Percentiles rank a stretch among this genome's conserved stretches.
Conservation (phyloP, 2,113 vertebrate species). For the Typhlomys cinereus region DNA sequence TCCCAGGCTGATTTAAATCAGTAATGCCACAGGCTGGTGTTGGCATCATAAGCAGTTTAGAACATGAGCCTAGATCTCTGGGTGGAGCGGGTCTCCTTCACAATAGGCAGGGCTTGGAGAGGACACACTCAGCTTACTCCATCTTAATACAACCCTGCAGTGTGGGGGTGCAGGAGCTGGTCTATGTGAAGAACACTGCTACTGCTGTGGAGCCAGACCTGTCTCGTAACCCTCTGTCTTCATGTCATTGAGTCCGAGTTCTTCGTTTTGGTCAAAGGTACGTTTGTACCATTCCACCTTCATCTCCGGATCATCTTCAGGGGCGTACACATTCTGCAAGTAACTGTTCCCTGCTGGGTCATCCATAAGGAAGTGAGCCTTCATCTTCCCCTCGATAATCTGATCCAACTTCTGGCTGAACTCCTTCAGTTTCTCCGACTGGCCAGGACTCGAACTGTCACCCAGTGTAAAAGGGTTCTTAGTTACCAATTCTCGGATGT, state of each 20-base stretch:
- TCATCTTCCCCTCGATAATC: conserved; percentile 70
- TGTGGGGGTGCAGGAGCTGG: background rate
- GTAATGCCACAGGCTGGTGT: background rate
- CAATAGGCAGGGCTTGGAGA: background rate
- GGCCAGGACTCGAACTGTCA: conserved; percentile 86
- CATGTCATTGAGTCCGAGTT: conserved; percentile 97
- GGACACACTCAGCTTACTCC: background rate
- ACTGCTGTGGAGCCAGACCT: conserved; percentile 5
- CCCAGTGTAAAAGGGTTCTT: conserved; percentile 95
- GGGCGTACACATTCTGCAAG: conserved; percentile 94
- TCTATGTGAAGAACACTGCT: background rate
- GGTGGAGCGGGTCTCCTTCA: background rate
- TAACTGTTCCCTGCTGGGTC: too few relatives aligned
- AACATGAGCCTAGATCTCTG: background rate
- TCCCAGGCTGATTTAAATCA: conserved; percentile 34
- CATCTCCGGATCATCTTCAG: conserved; percentile 95
- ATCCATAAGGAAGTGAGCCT: too few relatives aligned
- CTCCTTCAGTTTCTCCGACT: conserved; percentile 84
- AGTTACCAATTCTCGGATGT: conserved; percentile 91
- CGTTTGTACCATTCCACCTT: conserved; percentile 89
- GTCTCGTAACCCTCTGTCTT: conserved; percentile 90
- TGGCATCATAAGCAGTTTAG: conserved; percentile 13
- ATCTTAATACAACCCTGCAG: background rate
- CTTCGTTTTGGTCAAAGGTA: conserved; percentile 94
- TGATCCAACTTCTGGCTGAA: conserved; percentile 90